phyloP scores from a whole-genome alignment of 2,113 vertebrate species.

The Cynocephalus volans region DNA sequence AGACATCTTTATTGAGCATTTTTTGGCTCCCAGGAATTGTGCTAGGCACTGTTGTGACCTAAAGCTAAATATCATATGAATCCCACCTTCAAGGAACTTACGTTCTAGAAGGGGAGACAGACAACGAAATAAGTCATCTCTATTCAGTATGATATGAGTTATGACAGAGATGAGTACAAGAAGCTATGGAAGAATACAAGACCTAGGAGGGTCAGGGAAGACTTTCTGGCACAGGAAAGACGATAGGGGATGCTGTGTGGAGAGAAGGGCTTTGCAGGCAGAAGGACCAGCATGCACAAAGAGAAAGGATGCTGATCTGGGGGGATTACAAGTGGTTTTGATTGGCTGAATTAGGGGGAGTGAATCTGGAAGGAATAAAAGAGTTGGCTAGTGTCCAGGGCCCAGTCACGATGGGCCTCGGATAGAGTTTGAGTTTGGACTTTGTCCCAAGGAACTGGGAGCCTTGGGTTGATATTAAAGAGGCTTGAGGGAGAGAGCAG shows the following conservation, averaged over 20 bases:
- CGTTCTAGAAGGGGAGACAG: not conserved
- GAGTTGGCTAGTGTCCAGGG: not conserved
- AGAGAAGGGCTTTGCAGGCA: not conserved
- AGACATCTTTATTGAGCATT: not conserved
- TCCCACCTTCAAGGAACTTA: not conserved
- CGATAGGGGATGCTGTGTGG: no score
- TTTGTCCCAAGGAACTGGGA: not conserved
- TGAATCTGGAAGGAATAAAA: not conserved
- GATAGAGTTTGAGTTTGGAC: not conserved
- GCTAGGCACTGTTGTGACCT: not conserved
- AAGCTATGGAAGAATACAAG: not conserved
- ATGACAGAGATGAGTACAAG: not conserved
- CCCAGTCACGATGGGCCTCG: not conserved
- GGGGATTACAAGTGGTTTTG: fast-evolving
- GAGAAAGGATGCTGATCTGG: not conserved
- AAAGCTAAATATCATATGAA: not conserved
- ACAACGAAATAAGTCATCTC: not conserved
- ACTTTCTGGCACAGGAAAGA: not conserved
- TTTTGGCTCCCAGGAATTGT: not conserved
- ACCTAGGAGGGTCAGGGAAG: no score
- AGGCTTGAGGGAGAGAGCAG: not conserved
- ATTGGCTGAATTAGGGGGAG: fast-evolving
- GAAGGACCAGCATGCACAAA: not conserved
- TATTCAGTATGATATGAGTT: not conserved
- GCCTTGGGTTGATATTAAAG: not conserved